Evolutionary conservation across 2,113 vertebrate genomes (phyloP), one percentile per base, ranked within the genome.

Genomic region (Fregetta grallaria): DNA sequence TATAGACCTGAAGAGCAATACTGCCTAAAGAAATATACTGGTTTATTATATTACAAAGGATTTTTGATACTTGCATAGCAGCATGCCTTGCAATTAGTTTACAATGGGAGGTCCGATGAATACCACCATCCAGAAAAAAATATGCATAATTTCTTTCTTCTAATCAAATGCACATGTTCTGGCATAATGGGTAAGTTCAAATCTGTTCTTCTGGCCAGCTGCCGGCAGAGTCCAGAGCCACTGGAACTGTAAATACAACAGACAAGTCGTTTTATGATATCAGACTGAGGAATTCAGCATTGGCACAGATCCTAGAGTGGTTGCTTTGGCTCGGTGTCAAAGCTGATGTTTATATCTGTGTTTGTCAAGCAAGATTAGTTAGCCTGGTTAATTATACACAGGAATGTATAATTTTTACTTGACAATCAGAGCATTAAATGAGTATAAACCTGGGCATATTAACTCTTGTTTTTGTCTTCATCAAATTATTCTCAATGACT

Each of bases 291-390:
- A 98, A 98, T 98, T 97, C 92, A 77, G 80, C 81, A 61, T 97
- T 98, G 98, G 98, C 97, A 96, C 93, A 90, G 89, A 72, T 97
- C 98, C 98, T 96, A 78, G 95, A 96, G 90, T 95, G 55, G 90
- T 98, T 97, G 97, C 93, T 96, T 96, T 98, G 96, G 98, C 97
- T 96, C 14, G 0, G 8, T 96, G 95, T 98, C 97, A 96, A 75
- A 96, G 86, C 94, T 90, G 91, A 93, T 97, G 91, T 97, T 97
- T 95, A 50, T 95, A 97, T 97, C 95, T 94, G 27, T 96, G 88
- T 98, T 98, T 98, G 96, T 98, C 97, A 97, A 98, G 98, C 78
- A 92, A 97, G 97, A 98, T 98, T 98, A 97, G 96, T 97, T 98
- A 97, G 96, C 91, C 94, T 95, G 70, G 96, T 98, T 98, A 97